Base-by-base conservation (phyloP, 2,797 vertebrate genomes). In the Notolabrus celidotus region DNA sequence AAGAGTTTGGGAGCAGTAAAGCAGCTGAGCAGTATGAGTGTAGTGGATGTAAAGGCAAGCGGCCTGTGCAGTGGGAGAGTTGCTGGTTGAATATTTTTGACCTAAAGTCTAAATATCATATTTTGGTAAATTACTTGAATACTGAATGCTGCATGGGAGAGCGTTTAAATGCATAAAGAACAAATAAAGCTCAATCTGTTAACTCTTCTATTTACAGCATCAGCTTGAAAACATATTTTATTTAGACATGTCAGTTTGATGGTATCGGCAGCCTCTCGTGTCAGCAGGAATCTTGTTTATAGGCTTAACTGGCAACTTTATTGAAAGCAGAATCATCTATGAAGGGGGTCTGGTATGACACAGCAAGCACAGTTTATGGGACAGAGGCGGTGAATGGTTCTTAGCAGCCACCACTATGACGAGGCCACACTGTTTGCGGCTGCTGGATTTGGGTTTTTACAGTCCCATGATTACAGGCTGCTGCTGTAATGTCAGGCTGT, bases 381-480 rank as follows among this genome's bases (percentile, higher is more conserved):
- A 87, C 84, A 83, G 86, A 76, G 85, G 88, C 80, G 80, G 87
- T 80, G 83, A 86, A 86, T 41, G 82, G 80, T 70, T 90, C 88
- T 90, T 85, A 82, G 86, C 85, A 80, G 86, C 86, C 87, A 92
- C 89, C 92, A 25, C 89, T 85, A 83, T 90, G 90, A 92, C 89
- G 90, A 91, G 86, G 90, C 91, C 90, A 90, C 89, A 89, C 91
- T 91, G 91, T 92, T 92, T 93, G 93, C 62, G 92, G 93, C 88
- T 87, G 86, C 89, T 88, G 93, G 91, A 93, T 94, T 92, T 89
- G 91, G 91, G 88, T 90, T 93, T 93, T 94, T 94, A 93, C 91
- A 92, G 92, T 86, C 86, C 79, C 83, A 79, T 94, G 93, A 95
- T 95, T 94, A 95, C 90, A 94, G 92, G 78, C 92, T 93, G 81